Percentiles rank a stretch among this genome's conserved stretches.
Conservation (phyloP, 2,113 vertebrate species). For the Tragelaphus scriptus region DNA sequence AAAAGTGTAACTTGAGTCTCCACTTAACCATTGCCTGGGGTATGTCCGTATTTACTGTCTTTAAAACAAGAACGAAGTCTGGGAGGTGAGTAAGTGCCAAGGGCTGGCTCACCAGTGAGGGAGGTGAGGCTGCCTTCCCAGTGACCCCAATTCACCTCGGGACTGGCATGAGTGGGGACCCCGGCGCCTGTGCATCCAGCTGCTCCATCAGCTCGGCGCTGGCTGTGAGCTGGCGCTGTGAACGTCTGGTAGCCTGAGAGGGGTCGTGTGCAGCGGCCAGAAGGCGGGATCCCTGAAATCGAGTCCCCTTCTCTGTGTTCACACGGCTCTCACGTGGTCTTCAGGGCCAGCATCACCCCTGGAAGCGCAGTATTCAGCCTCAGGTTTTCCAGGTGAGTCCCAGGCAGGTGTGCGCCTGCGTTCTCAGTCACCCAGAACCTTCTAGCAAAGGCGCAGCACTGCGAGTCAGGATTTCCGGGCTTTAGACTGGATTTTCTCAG, state of each 20-base stretch:
- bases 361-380: fast-evolving
- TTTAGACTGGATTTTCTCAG: background rate
- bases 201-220: fast-evolving
- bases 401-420: fast-evolving
- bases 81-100: background rate
- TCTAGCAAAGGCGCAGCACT: background rate
- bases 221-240: too few relatives aligned
- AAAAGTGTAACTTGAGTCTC: background rate
- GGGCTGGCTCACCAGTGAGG: background rate
- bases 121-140: background rate
- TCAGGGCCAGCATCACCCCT: fast-evolving
- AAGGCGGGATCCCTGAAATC: fast-evolving
- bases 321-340: fast-evolving
- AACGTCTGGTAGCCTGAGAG: background rate
- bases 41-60: background rate
- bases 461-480: background rate
- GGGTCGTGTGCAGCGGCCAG: fast-evolving
- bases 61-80: background rate
- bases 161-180: background rate
- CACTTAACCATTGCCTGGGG: background rate
- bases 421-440: background rate
- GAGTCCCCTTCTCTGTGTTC: too few relatives aligned
- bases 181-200: fast-evolving
- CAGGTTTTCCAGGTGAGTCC: background rate
- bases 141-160: fast-evolving